Evolutionary conservation across 2,113 vertebrate species (phyloP).

Genomic region (Grammomys dolichurus): DNA sequence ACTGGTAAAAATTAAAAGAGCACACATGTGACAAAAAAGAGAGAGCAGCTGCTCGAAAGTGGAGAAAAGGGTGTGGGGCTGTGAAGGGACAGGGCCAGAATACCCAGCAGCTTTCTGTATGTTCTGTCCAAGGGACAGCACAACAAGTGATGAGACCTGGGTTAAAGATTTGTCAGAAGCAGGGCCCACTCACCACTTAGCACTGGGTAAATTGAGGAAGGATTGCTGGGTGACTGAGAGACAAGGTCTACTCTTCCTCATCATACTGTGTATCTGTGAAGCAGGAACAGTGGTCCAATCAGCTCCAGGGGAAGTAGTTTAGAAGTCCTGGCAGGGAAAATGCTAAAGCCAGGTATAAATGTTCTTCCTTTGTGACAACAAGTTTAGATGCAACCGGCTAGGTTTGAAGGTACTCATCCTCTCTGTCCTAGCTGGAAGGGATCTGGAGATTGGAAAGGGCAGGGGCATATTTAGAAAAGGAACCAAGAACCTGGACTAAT

Average conservation of each 20-base stretch:
- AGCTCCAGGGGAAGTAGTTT: neutral
- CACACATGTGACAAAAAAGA: slow-evolving; percentile 53
- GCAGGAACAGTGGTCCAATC: neutral
- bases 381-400: neutral
- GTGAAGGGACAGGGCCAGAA: slow-evolving; percentile 35
- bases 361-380: slow-evolving; percentile 49
- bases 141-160: slow-evolving; percentile 38
- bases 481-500: neutral
- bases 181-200: slow-evolving; percentile 22
- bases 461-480: slow-evolving; percentile 20
- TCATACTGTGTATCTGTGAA: neutral
- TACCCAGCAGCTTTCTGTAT: slow-evolving; percentile 56
- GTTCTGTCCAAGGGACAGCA: slow-evolving; percentile 28
- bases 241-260: slow-evolving; percentile 8
- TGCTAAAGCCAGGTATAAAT: slow-evolving; percentile 43
- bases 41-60: neutral
- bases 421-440: slow-evolving; percentile 37
- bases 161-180: slow-evolving; percentile 66
- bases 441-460: neutral
- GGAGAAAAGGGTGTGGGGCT: neutral
- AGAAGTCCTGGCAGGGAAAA: slow-evolving; percentile 41
- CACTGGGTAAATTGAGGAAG: neutral
- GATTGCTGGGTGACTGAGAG: neutral
- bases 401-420: neutral
- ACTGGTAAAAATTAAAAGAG: slow-evolving; percentile 83